Percentiles rank a stretch among this genome's conserved stretches.
phyloP scores from a whole-genome alignment of 1,140 invertebrate species.

The Seison nebaliae region DNA sequence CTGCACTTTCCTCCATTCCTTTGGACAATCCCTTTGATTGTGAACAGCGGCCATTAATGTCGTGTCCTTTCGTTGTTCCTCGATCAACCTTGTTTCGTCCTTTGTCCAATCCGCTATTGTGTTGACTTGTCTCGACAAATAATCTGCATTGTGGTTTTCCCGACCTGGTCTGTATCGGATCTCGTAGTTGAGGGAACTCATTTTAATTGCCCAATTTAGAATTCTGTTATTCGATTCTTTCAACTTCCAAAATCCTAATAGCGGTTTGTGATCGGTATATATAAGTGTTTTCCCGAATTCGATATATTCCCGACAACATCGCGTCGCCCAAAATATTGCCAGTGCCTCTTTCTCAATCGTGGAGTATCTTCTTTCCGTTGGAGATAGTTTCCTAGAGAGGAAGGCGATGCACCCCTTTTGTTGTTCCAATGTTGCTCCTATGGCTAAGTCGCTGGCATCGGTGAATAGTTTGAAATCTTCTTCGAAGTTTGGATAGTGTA shows the following conservation, averaged over 20 bases:
- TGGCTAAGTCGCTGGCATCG: constrained; percentile 15
- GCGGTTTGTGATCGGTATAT: constrained; percentile 11
- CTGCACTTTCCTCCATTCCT: no score
- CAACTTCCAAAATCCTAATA: neutral
- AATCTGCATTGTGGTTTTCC: neutral
- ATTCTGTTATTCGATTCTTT: neutral
- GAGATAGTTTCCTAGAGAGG: constrained; percentile 12
- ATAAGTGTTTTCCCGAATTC: constrained; percentile 2
- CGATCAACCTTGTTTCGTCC: no score
- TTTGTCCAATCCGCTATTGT: no score
- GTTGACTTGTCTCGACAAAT: constrained; percentile 6
- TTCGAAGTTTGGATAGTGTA: constrained; percentile 1
- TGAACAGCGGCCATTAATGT: no score
- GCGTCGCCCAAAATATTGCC: constrained; percentile 23
- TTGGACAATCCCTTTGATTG: no score
- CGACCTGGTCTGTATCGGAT: constrained; percentile 1
- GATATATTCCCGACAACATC: constrained; percentile 26
- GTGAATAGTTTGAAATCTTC: constrained; percentile 2
- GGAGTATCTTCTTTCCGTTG: constrained; percentile 18
- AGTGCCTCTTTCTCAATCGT: constrained; percentile 27
- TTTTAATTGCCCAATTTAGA: neutral
- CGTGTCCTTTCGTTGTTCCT: no score
- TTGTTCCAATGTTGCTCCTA: constrained; percentile 16
- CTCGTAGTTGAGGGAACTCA: neutral
- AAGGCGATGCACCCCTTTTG: constrained; percentile 15